Conservation (phyloP, 1,140 invertebrate species). For the Mylabris phalerata region DNA sequence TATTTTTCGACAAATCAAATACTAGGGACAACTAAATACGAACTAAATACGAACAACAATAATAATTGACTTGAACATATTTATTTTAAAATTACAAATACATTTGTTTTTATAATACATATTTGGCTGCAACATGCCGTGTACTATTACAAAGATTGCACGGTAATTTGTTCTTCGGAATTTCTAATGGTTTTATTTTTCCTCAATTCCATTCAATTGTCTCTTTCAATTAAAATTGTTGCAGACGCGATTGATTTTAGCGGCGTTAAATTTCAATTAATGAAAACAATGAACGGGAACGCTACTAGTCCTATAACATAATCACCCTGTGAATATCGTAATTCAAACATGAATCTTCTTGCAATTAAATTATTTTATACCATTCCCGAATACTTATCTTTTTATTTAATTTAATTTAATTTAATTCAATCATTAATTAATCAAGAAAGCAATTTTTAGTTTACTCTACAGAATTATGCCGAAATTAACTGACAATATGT, state of each 20-base stretch:
- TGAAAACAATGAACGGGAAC: slow-evolving; percentile 15
- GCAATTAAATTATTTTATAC: background rate
- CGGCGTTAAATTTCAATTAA: slow-evolving; percentile 9
- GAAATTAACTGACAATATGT: background rate
- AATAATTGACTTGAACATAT: slow-evolving; percentile 28
- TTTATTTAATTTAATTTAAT: background rate
- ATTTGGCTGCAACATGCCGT: slow-evolving; percentile 29
- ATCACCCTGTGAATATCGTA: slow-evolving; percentile 15
- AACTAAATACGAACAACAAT: background rate
- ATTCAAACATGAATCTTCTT: slow-evolving; percentile 3
- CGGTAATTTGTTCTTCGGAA: background rate
- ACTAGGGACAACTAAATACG: background rate
- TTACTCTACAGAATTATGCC: background rate
- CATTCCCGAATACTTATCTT: background rate
- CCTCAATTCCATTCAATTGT: too few species aligned
- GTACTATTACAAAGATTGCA: slow-evolving; percentile 14
- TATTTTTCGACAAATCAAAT: background rate
- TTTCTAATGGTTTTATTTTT: too few species aligned
- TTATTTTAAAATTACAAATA: slow-evolving; percentile 39
- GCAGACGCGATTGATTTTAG: slow-evolving; percentile 1
- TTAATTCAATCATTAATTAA: slow-evolving; percentile 2
- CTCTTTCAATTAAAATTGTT: slow-evolving; percentile 14
- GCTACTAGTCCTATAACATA: slow-evolving; percentile 5
- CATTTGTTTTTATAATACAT: slow-evolving; percentile 32
- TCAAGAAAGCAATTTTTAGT: background rate